phyloP scores from a whole-genome alignment of 2,797 vertebrate genomes.

The Phyllotis vaccarum region DNA sequence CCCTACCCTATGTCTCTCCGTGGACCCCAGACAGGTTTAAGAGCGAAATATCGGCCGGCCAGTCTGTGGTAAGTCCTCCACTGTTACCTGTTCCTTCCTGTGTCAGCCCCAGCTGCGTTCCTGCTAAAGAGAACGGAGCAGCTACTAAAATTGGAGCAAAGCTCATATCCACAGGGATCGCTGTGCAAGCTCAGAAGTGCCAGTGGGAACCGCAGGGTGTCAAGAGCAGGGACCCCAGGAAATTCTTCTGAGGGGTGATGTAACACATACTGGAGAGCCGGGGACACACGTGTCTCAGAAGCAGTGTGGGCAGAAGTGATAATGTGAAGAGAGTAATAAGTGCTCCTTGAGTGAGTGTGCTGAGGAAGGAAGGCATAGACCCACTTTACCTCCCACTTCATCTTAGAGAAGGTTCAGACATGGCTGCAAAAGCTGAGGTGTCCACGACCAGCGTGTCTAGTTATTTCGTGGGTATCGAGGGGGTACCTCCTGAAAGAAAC shows the following conservation, averaged over 20 bases:
- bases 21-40: background rate
- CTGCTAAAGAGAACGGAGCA: background rate
- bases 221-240: background rate
- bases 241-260: background rate
- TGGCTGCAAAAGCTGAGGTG: background rate
- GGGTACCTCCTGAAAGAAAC: no score
- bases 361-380: background rate
- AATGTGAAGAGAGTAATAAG: background rate
- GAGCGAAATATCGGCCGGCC: background rate
- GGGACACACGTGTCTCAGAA: background rate
- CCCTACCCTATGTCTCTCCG: background rate
- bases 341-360: fast-evolving
- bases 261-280: no score
- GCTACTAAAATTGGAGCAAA: background rate
- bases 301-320: background rate
- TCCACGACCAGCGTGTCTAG: no score
- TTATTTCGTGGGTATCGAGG: no score
- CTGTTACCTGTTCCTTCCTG: constrained; percentile 47
- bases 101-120: background rate
- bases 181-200: background rate
- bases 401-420: background rate
- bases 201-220: background rate
- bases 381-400: background rate
- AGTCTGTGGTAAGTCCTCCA: constrained; percentile 18
- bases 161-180: background rate